Evolutionary conservation across 1,140 invertebrate genomes (phyloP), one percentile per base, ranked within the genome.

Genomic region (Drosophila sucinea): DNA sequence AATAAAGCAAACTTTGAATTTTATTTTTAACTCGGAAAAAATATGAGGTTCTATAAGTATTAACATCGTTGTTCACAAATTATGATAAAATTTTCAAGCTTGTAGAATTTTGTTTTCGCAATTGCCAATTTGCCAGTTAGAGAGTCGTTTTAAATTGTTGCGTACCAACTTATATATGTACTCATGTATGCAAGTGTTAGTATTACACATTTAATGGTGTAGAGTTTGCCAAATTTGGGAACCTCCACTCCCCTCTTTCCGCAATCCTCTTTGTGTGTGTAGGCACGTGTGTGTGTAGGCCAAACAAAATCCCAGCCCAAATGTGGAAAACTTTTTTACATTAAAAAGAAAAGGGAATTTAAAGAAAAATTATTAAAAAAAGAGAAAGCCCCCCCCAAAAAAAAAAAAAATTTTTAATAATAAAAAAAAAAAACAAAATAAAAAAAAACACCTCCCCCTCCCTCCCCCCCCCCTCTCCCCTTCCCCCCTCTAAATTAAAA

Each of bases 71-170:
- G 0, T 10, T 30, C 40, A 30, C 35, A 29, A 30, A 29, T 63
- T 44, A 5, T 30, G 25, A 33, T 44, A 63, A 47, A 44, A 32
- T 44, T 29, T 47, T 63, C 38, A 41, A 27, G 23, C 5, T 51
- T 47, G 29, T 11, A 47, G 17, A 63, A 63, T 51, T 71, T 60
- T n/a, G 55, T 33, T 70, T 38, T 58, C 17, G 11, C 29, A 67
- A 72, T 73, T 73, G 65, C 61, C 44, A 60, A 77, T 65, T 68
- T 65, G 55, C 51, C 33, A 66, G 70, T 66, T 73, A 77, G 32
- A 32, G n/a, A 61, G 40, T 61, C 60, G 41, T 61, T 61, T 41
- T 61, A 61, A 61, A 63, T 63, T 63, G 60, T 32, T 33, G 10
- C 40, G 25, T 41, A 47, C 41, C 27, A 27, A 25, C 2, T 51